Evolutionary conservation across 2,888 invertebrate species (phyloP), one percentile per base, ranked within the genome.

Genomic region (Nymphalis urticae): DNA sequence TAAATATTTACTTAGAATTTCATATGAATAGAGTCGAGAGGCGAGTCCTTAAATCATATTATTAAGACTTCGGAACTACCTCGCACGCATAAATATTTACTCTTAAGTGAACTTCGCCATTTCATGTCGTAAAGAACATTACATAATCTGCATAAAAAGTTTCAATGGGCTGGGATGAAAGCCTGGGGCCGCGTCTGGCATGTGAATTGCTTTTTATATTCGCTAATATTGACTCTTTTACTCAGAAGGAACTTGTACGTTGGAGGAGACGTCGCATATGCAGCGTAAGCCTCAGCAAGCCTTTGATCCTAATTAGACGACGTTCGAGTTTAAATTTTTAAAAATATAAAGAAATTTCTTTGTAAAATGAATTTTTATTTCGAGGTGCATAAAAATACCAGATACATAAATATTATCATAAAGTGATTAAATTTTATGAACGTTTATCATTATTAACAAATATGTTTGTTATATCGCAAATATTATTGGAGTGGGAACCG

Each of bases 81-180:
- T 80, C 79, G 79, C 81, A 81, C 78, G 81, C 74, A 77, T 78
- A 88, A 88, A 89, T 89, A 89, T 88, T 89, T 87, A 86, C 87
- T 85, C 83, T 82, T 89, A 89, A 90, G 90, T 90, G 86, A 88
- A 89, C 84, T 89, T 86, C 82, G 85, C 88, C 90, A 87, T 91
- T 86, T 88, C 85, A 86, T 88, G 88, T 89, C 89, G 83, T 89
- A 88, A 89, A 89, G 86, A 86, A 89, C 89, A 88, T 89, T 88
- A 89, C 85, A 85, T 86, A 88, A 91, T 92, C 90, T 90, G 88
- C 91, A 90, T 92, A 91, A 90, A 90, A 90, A 89, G 88, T 90
- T 90, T 84, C 86, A 89, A 90, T 89, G 89, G 88, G 85, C 85
- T 82, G 79, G 86, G 87, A 85, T 90, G 88, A 91, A 89, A 90